phyloP scores from a whole-genome alignment of 1,140 invertebrate species.

The Coenobita brevimanus region DNA sequence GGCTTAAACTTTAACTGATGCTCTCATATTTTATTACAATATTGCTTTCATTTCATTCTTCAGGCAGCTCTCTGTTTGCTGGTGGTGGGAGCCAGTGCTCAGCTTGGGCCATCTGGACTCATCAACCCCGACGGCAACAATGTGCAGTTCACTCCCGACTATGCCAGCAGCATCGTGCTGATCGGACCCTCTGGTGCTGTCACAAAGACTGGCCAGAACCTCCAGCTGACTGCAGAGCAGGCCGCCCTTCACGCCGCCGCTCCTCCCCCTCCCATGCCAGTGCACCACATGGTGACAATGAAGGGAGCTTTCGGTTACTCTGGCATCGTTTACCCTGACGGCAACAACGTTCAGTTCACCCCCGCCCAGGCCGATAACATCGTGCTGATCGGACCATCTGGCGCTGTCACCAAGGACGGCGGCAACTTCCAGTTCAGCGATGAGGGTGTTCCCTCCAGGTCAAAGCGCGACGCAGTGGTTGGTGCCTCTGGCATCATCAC shows the following conservation, averaged over 20 bases:
- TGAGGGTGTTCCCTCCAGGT: background rate
- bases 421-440: background rate
- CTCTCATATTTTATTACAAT: too few species aligned
- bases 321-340: background rate
- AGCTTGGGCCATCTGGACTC: background rate
- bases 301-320: background rate
- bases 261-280: background rate
- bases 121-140: background rate
- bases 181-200: constrained; percentile 23
- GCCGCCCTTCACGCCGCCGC: background rate
- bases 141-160: constrained; percentile 12
- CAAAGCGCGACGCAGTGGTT: constrained; percentile 13
- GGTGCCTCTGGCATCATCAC: constrained; percentile 3
- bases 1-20: too few species aligned
- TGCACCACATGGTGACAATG: background rate
- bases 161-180: constrained; percentile 15
- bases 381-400: constrained; percentile 16
- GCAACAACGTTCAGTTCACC: constrained; percentile 17
- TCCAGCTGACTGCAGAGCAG: background rate
- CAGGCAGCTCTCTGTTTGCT: too few species aligned
- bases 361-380: constrained; percentile 20
- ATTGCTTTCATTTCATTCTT: too few species aligned
- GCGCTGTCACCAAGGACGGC: constrained; percentile 23
- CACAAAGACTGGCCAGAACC: background rate
- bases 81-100: too few species aligned